phyloP scores from a whole-genome alignment of 2,113 vertebrate species.

The Rhodinocichla rosea region DNA sequence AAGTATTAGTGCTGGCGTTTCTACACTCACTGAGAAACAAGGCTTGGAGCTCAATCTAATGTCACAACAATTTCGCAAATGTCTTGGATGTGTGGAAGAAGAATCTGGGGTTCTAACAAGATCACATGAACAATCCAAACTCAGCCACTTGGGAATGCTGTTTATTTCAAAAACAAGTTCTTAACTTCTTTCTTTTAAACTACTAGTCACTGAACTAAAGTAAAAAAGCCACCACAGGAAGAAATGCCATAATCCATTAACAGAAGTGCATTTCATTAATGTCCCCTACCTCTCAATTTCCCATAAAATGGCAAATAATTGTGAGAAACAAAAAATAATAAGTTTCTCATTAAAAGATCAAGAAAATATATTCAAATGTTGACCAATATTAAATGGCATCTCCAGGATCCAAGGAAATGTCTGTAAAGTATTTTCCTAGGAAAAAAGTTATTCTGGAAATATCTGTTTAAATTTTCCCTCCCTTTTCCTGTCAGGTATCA shows the following conservation, averaged over 20 bases:
- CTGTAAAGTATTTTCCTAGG: not conserved
- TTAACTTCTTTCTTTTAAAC: not conserved
- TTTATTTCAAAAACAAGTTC: not conserved
- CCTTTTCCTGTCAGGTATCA: not conserved
- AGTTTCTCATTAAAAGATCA: not conserved
- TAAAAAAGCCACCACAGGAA: not conserved
- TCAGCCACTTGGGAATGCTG: not conserved
- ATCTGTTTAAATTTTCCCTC: not conserved
- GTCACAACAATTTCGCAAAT: not conserved
- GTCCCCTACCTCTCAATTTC: not conserved
- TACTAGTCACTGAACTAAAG: not conserved
- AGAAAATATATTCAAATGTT: not conserved
- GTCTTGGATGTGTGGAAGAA: not conserved
- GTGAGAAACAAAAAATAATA: not conserved
- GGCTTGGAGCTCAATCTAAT: not conserved
- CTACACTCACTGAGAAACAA: rapidly evolving
- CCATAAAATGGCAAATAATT: not conserved
- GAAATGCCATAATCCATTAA: not conserved
- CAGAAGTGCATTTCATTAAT: not conserved
- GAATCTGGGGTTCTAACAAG: not conserved
- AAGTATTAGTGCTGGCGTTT: not conserved
- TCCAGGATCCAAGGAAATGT: not conserved
- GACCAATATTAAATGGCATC: not conserved
- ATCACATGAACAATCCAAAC: not conserved
- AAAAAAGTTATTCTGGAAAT: not conserved